Evolutionary conservation across 2,888 invertebrate species (phyloP), one percentile per base, ranked within the genome.

Genomic region (Caenorhabditis zanzibari): DNA sequence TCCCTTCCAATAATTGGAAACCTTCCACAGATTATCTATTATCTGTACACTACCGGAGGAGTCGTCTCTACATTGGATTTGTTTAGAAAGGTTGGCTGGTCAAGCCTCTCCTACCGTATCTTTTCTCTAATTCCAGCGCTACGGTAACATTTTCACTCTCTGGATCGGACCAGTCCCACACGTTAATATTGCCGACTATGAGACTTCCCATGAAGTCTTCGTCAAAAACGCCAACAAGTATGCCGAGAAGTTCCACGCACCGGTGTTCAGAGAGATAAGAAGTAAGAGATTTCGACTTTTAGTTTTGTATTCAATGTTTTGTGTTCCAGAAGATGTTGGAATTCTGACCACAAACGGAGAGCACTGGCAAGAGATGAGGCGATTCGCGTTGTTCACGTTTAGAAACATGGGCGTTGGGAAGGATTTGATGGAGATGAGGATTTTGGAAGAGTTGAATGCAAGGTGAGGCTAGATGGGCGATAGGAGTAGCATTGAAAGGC

Each of bases 321-420:
- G 6, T 19, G 4, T 26, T 26, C 2, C 61, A 86, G 84, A 77
- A 32, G 73, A 66, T 0, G 49, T 59, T 49, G 86, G 86, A 19
- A 61, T 86, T 5, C 22, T 81, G 6, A 41, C 61, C 6, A 64
- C 80, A 12, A 82, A 80, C 54, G 86, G 86, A 22, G 75, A 74
- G 7, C 41, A 77, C 19, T 86, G 86, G 86, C 79, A 82, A 19
- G 75, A 74, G 22, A 79, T 81, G 56, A 61, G 86, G 24, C 66
- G 86, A n/a, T 86, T 86, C 61, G 56, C 82, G 0, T 71, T 86
- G 14, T 75, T 74, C 12, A 74, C 80, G 7, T 72, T 86, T 22
- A 59, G 86, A 44, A 84, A 86, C 49, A 81, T 85, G 68, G 85
- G 85, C 16, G 71, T 86, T 5, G 86, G 86, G 4, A 84, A 69